Conservation (phyloP, 1,140 invertebrate species). For the Heliconius hewitsoni region DNA sequence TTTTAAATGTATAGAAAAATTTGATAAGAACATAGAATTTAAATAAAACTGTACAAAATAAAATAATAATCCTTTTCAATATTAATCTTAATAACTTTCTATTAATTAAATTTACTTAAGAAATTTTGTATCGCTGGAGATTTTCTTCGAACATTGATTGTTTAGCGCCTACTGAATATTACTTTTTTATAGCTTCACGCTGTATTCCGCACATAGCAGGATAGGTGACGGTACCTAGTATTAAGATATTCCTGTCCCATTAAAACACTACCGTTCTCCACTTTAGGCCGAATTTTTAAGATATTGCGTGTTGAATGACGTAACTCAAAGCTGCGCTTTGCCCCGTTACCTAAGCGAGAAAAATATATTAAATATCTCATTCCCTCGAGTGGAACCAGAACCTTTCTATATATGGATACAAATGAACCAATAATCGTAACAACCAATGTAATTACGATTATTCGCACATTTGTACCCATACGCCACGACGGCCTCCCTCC, state of each 20-base stretch:
- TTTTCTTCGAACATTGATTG: no score
- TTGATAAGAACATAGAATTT: no score
- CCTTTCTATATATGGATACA: no score
- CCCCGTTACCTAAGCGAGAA: neutral
- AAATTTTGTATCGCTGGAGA: no score
- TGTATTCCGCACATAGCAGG: neutral
- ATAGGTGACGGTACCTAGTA: neutral
- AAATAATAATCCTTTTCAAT: no score
- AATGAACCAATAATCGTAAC: no score
- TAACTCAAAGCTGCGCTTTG: neutral
- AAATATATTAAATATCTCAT: neutral
- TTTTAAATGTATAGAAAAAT: no score
- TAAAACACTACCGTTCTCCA: neutral
- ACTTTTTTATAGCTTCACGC: neutral
- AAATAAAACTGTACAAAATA: no score
- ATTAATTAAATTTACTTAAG: no score
- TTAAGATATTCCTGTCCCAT: neutral
- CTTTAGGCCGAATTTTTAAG: neutral
- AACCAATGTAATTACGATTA: neutral
- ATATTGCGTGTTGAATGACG: neutral
- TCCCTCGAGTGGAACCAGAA: neutral
- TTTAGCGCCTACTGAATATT: no score
- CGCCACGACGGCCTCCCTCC: no score
- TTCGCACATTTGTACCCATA: neutral
- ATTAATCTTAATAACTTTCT: no score